Conservation (phyloP, 2,797 vertebrate species). For the Cheirogaleus major region DNA sequence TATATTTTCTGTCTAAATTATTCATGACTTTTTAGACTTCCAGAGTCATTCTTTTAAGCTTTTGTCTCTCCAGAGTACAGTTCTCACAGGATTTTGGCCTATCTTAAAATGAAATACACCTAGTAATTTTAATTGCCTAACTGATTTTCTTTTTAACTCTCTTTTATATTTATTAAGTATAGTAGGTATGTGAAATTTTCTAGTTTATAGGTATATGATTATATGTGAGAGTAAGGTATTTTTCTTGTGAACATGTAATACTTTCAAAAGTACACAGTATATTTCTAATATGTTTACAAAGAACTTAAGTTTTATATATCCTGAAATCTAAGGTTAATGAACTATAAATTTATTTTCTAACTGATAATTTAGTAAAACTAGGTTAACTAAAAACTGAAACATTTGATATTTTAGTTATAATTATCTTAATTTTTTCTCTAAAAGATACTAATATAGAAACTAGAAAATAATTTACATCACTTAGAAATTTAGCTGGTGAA, state of each 20-base stretch:
- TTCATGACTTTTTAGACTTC: conserved; percentile 13
- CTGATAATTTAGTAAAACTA: conserved; percentile 19
- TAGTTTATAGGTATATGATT: conserved; percentile 22
- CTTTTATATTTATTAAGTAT: conserved; percentile 49
- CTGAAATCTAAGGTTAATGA: neutral
- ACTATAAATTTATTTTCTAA: conserved; percentile 31
- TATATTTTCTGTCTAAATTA: conserved; percentile 37
- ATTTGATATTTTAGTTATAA: conserved; percentile 47
- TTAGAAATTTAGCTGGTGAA: neutral
- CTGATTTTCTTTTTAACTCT: neutral
- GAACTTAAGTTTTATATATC: conserved; percentile 40
- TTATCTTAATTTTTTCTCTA: conserved; percentile 37
- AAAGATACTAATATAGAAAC: neutral
- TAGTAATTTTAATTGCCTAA: neutral
- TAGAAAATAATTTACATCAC: conserved; percentile 31
- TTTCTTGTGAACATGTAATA: conserved; percentile 13
- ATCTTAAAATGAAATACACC: conserved; percentile 30
- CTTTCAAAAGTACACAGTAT: conserved; percentile 11
- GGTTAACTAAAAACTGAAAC: conserved; percentile 44
- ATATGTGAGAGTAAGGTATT: neutral
- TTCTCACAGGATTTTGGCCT: conserved; percentile 18
- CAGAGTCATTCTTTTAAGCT: neutral
- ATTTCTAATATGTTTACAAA: conserved; percentile 42
- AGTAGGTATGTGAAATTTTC: conserved; percentile 45
- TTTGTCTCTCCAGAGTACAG: conserved; percentile 20